Base-by-base conservation (phyloP, 1,140 invertebrate genomes). In the Conus betulinus region DNA sequence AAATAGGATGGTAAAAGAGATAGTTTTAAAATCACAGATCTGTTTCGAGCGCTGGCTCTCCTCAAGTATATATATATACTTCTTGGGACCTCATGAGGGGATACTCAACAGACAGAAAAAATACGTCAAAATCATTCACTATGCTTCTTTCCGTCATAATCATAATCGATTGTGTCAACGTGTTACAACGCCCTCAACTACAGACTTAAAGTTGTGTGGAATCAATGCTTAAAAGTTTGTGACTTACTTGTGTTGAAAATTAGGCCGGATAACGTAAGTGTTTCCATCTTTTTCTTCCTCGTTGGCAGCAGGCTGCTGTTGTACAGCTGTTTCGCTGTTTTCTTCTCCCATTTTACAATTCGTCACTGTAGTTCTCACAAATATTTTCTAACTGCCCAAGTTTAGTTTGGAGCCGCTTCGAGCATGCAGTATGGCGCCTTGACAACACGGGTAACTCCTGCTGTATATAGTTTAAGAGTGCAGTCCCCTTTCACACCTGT, bases 231-330 rank as follows among this genome's bases (percentile, higher is more conserved):
- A 7, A 87, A 78, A 0, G 83, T 20, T 39, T 39, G 39, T 39
- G 55, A 87, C 92, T 92, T 91, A 94, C 92, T 93, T 94, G 86
- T 93, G 91, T 85, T 91, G 90, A 89, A 93, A 94, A 85, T 93
- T 93, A 23, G 93, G 93, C 76, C 93, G 86, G 82, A 94, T 94
- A 17, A 94, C 88, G 71, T 94, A 94, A 27, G 92, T 93, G 88
- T 94, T 94, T 83, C 87, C 86, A 13, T 84, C 60, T 71, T 67
- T 87, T 23, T 60, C 87, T 20, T 79, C 55, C 60, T 88, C 78
- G 3, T 63, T 25, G 3, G 55, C 78, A 39, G 57, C 78, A 15
- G 39, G 25, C 55, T 55, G 78, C 20, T 88, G 51, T 52, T 88
- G 20, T 39, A 23, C 55, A 2, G 86, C 57, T 51, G n/a, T 25